phyloP scores from a whole-genome alignment of 2,888 invertebrate species.

The Portevinia maculata region DNA sequence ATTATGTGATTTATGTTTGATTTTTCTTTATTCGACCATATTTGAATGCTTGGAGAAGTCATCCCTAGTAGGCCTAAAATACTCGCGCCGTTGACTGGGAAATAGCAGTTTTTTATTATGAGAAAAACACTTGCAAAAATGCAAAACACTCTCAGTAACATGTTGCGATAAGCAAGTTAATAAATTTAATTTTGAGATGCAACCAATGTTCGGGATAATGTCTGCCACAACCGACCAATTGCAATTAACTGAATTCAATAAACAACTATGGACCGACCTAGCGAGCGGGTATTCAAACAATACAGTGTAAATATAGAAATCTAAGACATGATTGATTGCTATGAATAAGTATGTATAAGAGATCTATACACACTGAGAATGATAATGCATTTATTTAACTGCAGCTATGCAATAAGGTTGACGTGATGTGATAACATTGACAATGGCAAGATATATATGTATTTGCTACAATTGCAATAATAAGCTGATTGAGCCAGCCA shows the following conservation, averaged over 20 bases:
- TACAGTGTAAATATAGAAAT: no score
- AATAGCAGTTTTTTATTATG: background rate
- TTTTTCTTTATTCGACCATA: slow-evolving; percentile 69
- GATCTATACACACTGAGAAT: background rate
- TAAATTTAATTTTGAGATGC: background rate
- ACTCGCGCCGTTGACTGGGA: slow-evolving; percentile 60
- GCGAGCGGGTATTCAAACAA: background rate
- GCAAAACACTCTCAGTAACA: slow-evolving; percentile 11
- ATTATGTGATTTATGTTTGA: background rate
- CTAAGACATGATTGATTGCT: no score
- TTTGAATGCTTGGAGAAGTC: slow-evolving; percentile 76
- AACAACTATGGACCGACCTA: background rate
- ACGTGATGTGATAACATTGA: no score
- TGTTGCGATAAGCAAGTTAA: background rate
- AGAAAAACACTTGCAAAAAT: background rate
- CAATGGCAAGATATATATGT: no score
- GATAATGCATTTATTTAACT: background rate
- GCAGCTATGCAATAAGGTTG: no score
- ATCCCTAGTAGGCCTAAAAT: slow-evolving; percentile 76
- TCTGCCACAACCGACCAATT: background rate
- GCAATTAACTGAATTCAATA: slow-evolving; percentile 7
- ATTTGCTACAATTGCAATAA: no score
- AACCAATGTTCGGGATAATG: background rate
- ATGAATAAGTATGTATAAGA: background rate
- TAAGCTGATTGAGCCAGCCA: no score